phyloP scores from a whole-genome alignment of 2,888 invertebrate species.

The Sympetrum striolatum region DNA sequence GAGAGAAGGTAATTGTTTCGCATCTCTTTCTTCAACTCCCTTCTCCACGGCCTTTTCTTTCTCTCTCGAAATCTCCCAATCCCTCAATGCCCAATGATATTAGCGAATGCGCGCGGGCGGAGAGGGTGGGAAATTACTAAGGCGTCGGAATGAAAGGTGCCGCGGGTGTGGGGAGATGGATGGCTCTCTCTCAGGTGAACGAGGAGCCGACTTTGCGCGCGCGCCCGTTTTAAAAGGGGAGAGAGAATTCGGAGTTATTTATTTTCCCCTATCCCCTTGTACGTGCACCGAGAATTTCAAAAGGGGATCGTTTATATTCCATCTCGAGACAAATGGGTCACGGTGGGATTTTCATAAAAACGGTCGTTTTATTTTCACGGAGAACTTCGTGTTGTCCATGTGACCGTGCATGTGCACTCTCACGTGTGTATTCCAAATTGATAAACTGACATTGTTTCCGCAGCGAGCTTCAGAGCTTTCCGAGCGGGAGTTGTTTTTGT shows the following conservation, averaged over 20 bases:
- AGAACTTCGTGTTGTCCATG: background rate
- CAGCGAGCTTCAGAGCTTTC: background rate
- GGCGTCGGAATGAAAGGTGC: background rate
- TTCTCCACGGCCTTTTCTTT: background rate
- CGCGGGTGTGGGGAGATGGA: background rate
- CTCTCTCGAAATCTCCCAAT: background rate
- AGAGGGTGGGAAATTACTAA: constrained; percentile 8
- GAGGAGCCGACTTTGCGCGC: background rate
- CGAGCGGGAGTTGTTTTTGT: background rate
- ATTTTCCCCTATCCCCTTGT: background rate
- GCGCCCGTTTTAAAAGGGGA: background rate
- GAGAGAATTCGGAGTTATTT: constrained; percentile 7
- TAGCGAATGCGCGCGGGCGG: background rate
- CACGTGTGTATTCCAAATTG: background rate
- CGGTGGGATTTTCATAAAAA: background rate
- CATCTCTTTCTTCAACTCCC: background rate
- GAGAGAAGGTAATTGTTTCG: too few relatives aligned
- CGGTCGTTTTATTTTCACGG: background rate
- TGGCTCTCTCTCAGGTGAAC: constrained; percentile 5
- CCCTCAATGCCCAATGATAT: background rate
- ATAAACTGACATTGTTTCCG: background rate
- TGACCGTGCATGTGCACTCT: background rate
- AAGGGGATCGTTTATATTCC: background rate
- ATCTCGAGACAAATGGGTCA: constrained; percentile 1
- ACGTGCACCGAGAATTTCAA: background rate